Base-by-base conservation (phyloP, 64 coral and sea anemone species). In the Pachyseris speciosa region DNA sequence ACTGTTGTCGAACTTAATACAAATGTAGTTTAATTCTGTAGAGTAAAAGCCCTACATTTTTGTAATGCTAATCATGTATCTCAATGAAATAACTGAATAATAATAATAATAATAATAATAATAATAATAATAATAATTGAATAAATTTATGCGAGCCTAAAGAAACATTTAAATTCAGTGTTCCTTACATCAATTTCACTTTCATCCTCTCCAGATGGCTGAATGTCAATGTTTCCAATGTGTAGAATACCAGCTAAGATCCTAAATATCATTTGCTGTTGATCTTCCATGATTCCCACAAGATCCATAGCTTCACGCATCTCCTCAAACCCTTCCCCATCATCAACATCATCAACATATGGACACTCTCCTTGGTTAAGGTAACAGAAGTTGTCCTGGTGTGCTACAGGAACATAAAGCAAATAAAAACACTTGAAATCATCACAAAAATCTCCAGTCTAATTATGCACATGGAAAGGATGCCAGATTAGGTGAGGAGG, bases 311-410 rank as follows among this genome's bases (percentile, higher is more conserved):
- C 97, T 65, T 95, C 97, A 47, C 89, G 78, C 37, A 91, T 92
- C 74, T 99, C 93, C 38, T 95, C 90, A 63, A 99, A 93, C 13
- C 84, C 69, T 29, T 99, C 97, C n/a, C 47, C 89, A 75, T 99
- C 97, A 95, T 99, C 94, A 39, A 99, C 74, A 13, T 89, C 89
- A 84, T 93, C 65, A 7, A 99, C 85, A 34, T 83, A 91, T 4
- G 97, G 93, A 67, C 80, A 86, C 1, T 95, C 97, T 13, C 97
- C 97, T 92, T 95, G 97, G 36, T 99, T 99, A 2, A 99, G 86
- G 55, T 95, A 99, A 12, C 48, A 63, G 37, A 99, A 99, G 28
- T 95, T 86, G 22, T 95, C 97, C 39, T 91, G 97, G 47, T 99
- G 93, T 24, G 80, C 97, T 99, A 42, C 37, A 91, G 42, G 37